Conservation (phyloP, 2,888 invertebrate species). For the Oxyteleia sp. region DNA sequence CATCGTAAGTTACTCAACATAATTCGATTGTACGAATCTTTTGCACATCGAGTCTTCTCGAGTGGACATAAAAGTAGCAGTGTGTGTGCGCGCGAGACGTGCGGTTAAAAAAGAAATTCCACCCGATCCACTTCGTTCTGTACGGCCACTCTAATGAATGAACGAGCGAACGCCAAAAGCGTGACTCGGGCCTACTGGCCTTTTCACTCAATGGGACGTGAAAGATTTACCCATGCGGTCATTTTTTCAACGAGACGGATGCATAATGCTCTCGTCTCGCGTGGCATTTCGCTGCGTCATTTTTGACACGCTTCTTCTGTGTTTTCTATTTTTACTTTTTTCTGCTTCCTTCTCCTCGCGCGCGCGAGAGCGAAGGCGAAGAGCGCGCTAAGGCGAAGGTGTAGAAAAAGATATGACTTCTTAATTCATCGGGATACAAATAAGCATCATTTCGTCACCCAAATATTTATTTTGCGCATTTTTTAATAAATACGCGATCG, state of each 20-base stretch:
- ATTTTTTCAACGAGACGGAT: slow-evolving; percentile 80
- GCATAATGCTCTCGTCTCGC: slow-evolving; percentile 77
- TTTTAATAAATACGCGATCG: no score
- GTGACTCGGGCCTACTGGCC: slow-evolving; percentile 77
- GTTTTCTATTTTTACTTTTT: slow-evolving; percentile 72
- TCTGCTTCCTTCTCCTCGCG: slow-evolving; percentile 52
- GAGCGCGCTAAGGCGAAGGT: no score
- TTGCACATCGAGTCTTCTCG: slow-evolving; percentile 61
- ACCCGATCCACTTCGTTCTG: slow-evolving; percentile 81
- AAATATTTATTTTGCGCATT: no score
- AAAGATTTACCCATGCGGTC: slow-evolving; percentile 84
- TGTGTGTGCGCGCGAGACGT: slow-evolving; percentile 66
- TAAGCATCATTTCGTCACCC: no score
- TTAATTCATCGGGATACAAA: no score
- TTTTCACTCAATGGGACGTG: slow-evolving; percentile 80
- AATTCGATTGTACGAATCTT: slow-evolving; percentile 73
- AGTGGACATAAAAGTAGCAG: slow-evolving; percentile 75
- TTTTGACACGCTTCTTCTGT: slow-evolving; percentile 73
- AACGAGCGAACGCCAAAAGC: slow-evolving; percentile 76
- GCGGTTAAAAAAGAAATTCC: slow-evolving; percentile 83
- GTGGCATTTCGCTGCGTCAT: slow-evolving; percentile 76
- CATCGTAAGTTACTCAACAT: slow-evolving; percentile 72
- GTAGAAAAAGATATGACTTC: slow-evolving; percentile 75
- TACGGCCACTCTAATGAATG: slow-evolving; percentile 84
- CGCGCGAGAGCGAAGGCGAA: no score